A percentile compares a stretch with the other conserved stretches of the same genome.
Evolutionary conservation across 1,140 invertebrate genomes (phyloP).

Genomic region (Hycleus phaleratus): DNA sequence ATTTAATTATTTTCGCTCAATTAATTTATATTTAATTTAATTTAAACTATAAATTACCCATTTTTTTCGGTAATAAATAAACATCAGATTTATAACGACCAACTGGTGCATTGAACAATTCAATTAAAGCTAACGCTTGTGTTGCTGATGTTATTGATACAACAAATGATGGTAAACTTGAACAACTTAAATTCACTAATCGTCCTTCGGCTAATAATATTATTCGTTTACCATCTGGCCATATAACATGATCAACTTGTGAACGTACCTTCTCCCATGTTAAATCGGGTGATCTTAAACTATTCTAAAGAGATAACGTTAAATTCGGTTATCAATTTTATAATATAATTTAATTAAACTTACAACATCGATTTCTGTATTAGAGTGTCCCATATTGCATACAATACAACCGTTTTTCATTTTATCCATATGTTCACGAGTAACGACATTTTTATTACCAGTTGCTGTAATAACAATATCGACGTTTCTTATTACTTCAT

Average conservation of each 20-base stretch:
- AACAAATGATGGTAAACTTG: conserved; percentile 94
- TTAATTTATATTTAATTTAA: background rate
- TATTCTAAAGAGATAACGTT: conserved; percentile 56
- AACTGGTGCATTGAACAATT: conserved; percentile 89
- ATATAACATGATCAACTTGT: conserved; percentile 95
- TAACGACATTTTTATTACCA: conserved; percentile 95
- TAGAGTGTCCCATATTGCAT: conserved; percentile 97
- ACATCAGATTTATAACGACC: conserved; percentile 96
- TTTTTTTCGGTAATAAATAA: conserved; percentile 95
- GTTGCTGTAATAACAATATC: conserved; percentile 95
- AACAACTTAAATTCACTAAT: conserved; percentile 93
- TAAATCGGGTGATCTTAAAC: conserved; percentile 84
- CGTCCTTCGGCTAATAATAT: conserved; percentile 92
- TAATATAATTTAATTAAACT: conserved; percentile 36
- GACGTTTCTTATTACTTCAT: conserved; percentile 87
- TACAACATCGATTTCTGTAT: conserved; percentile 96
- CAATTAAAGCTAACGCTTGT: conserved; percentile 91
- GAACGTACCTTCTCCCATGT: conserved; percentile 96
- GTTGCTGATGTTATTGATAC: conserved; percentile 92
- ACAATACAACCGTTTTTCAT: conserved; percentile 96
- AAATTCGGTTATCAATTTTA: too few relatives aligned
- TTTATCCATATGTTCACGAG: conserved; percentile 90
- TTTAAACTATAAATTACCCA: conserved; percentile 60
- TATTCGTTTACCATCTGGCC: conserved; percentile 87
- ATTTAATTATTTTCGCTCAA: conserved; percentile 23